These are phyloP conservation scores for Thrips palmi DNA, from an alignment of 1,140 invertebrate species.

Conservation along the genomic window DNA sequence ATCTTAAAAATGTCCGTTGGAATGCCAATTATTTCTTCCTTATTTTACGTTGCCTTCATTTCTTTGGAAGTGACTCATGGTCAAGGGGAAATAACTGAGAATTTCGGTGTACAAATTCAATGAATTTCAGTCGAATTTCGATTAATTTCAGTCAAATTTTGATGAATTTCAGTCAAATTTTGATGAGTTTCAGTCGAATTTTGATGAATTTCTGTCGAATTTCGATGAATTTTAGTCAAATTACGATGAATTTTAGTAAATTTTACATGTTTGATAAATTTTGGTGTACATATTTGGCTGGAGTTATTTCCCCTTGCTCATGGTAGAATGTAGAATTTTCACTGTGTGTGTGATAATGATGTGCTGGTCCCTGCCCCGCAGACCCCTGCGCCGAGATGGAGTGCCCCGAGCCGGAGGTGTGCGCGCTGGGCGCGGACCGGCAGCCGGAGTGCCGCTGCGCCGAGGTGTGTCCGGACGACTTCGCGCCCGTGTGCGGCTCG, in stretches of 20 bases:
- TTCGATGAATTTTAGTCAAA: neutral
- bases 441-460: conserved; percentile 62
- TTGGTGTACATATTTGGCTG: neutral
- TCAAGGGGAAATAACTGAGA: too few relatives aligned
- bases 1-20: too few relatives aligned
- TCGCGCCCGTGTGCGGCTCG: conserved; percentile 66
- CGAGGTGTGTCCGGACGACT: conserved; percentile 57
- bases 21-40: too few relatives aligned
- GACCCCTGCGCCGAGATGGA: conserved; percentile 60
- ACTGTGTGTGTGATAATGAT: too few relatives aligned
- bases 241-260: neutral
- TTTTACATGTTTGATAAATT: neutral
- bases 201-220: neutral
- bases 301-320: conserved; percentile 16
- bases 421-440: conserved; percentile 59
- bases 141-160: too few relatives aligned
- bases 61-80: too few relatives aligned
- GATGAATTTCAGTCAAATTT: too few relatives aligned
- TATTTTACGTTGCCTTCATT: too few relatives aligned
- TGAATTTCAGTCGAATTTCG: too few relatives aligned
- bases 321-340: too few relatives aligned
- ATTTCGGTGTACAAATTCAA: too few relatives aligned
- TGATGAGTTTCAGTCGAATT: neutral
- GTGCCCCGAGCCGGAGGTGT: conserved; percentile 63
- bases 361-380: too few relatives aligned